phyloP scores from a whole-genome alignment of 2,797 vertebrate species.

The Paramormyrops hopkinsi region DNA sequence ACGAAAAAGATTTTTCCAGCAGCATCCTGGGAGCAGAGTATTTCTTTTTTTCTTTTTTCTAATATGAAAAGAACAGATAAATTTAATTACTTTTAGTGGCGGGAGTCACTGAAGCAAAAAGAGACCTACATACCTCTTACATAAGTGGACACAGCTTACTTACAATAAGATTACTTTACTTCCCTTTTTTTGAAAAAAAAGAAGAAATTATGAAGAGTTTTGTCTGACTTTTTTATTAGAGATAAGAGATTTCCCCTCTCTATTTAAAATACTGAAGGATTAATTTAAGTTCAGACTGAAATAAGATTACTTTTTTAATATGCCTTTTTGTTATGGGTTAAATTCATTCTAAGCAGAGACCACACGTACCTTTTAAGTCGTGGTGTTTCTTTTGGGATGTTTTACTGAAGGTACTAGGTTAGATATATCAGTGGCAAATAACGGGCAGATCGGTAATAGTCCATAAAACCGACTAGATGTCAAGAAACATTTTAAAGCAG shows the following conservation, averaged over 20 bases:
- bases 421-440: slow-evolving; percentile 10
- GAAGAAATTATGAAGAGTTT: slow-evolving; percentile 24
- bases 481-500: background rate
- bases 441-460: slow-evolving; percentile 7
- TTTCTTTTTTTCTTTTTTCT: slow-evolving; percentile 14
- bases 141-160: slow-evolving; percentile 27
- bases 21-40: slow-evolving; percentile 23
- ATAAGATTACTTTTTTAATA: slow-evolving; percentile 17
- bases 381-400: slow-evolving; percentile 7
- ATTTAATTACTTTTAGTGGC: slow-evolving; percentile 29
- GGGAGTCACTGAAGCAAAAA: slow-evolving; percentile 24
- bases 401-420: background rate
- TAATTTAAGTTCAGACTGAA: slow-evolving; percentile 25
- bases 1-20: slow-evolving; percentile 16
- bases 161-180: slow-evolving; percentile 27
- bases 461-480: background rate
- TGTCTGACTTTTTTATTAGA: slow-evolving; percentile 22
- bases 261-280: slow-evolving; percentile 28
- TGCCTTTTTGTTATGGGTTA: slow-evolving; percentile 20
- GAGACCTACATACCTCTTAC: slow-evolving; percentile 25
- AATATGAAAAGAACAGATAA: slow-evolving; percentile 28
- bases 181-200: slow-evolving; percentile 3
- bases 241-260: slow-evolving; percentile 16
- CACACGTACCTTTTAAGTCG: background rate
- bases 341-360: background rate